Conservation (phyloP, 2,113 vertebrate species). For the Nothocercus nigrocapillus region DNA sequence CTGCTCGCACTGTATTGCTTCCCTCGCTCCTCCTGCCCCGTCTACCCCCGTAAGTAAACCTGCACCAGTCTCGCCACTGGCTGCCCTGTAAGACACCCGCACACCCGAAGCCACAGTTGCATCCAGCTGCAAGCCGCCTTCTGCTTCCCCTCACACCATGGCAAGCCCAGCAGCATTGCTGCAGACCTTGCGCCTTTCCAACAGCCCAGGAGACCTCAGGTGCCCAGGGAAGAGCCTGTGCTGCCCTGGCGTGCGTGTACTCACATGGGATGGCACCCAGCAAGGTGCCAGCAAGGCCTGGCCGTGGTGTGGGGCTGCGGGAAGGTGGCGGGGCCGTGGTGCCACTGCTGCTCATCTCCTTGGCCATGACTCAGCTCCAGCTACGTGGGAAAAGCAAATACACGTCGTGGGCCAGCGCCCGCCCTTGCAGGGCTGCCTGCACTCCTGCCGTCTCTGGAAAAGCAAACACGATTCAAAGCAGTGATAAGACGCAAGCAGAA, state of each 20-base stretch:
- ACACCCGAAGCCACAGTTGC: not conserved
- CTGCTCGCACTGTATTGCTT: not conserved
- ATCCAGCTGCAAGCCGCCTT: not conserved
- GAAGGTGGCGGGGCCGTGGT: not conserved
- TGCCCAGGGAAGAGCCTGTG: not conserved
- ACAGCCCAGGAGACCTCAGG: not conserved
- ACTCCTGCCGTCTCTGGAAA: not conserved
- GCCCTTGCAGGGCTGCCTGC: not conserved
- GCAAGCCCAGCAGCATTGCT: too few relatives aligned
- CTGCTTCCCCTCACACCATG: not conserved
- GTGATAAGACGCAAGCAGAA: not conserved
- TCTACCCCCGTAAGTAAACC: not conserved
- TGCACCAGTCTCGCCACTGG: too few relatives aligned
- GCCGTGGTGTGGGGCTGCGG: not conserved
- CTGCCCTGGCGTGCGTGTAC: not conserved
- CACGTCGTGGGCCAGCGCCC: not conserved
- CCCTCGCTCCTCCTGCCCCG: too few relatives aligned
- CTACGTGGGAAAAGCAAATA: not conserved
- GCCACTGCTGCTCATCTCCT: not conserved
- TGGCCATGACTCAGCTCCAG: not conserved
- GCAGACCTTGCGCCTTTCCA: not conserved
- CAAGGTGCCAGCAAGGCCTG: conserved; percentile 49
- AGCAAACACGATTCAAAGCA: conserved; percentile 34
- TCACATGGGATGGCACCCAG: conserved; percentile 81
- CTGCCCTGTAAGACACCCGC: not conserved